phyloP scores from a whole-genome alignment of 2,113 vertebrate species.

The Monarcha castaneiventris region DNA sequence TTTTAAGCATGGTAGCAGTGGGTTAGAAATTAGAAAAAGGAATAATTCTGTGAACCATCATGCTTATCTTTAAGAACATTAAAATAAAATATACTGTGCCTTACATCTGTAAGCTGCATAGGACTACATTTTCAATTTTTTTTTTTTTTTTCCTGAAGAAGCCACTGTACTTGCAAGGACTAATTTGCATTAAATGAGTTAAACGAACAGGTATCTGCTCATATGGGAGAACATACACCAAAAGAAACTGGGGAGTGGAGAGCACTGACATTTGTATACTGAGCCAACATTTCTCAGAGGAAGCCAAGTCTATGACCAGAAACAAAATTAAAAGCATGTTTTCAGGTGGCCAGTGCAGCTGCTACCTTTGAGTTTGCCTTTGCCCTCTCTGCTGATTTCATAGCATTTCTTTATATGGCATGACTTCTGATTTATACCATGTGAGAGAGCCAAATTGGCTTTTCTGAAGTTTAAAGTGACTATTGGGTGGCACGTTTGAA shows the following conservation, averaged over 20 bases:
- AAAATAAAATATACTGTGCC: not conserved
- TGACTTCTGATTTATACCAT: not conserved
- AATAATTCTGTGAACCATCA: not conserved
- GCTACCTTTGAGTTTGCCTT: not conserved
- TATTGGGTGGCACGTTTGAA: not conserved
- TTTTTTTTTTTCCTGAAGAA: not conserved
- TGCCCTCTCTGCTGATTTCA: not conserved
- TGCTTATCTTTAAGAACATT: not conserved
- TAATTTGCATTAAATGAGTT: not conserved
- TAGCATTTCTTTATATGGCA: not conserved
- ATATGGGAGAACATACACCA: not conserved
- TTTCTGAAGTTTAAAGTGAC: not conserved
- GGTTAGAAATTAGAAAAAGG: not conserved
- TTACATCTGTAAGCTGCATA: not conserved
- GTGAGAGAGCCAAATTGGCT: not conserved
- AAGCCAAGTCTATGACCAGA: not conserved
- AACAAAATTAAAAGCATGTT: conserved; percentile 20
- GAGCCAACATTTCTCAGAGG: not conserved
- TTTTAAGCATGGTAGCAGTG: not conserved
- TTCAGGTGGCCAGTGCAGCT: not conserved
- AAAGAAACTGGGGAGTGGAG: not conserved
- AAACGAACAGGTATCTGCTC: not conserved
- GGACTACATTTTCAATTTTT: not conserved
- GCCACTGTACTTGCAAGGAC: not conserved
- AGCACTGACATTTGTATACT: not conserved